A percentile compares a stretch with the other conserved stretches of the same genome.
Evolutionary conservation across 2,113 vertebrate genomes (phyloP).

Genomic region (Cinclus mexicanus): DNA sequence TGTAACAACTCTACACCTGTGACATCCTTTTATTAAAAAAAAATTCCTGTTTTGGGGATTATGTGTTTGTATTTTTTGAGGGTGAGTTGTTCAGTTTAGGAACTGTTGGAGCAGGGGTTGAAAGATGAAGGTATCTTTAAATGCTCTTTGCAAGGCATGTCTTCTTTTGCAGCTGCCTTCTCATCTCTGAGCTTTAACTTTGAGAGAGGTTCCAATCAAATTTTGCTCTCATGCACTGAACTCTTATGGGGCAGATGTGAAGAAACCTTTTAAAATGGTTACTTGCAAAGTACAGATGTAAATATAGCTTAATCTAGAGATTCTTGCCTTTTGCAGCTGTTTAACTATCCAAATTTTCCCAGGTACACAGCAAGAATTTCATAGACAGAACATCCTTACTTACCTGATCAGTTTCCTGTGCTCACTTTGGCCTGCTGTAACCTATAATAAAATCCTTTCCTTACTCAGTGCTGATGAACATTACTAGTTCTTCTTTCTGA

Average conservation of each 20-base stretch:
- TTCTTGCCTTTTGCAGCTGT: not conserved
- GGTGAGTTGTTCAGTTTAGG: not conserved
- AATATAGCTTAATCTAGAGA: not conserved
- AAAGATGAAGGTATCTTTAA: not conserved
- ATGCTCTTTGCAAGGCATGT: not conserved
- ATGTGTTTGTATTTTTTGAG: not conserved
- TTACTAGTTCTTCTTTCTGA: not conserved
- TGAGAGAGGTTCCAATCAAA: not conserved
- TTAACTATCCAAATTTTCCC: not conserved
- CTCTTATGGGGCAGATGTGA: not conserved
- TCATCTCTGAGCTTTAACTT: not conserved
- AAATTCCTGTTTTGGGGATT: not conserved
- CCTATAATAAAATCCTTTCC: not conserved
- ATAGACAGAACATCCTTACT: not conserved
- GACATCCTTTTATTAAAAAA: not conserved
- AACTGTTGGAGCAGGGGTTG: fast-evolving
- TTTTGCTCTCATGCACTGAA: not conserved
- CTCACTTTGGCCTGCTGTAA: not conserved
- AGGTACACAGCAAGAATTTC: not conserved
- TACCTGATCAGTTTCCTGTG: not conserved
- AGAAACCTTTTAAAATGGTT: not conserved
- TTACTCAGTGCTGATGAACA: not conserved
- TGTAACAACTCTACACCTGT: not conserved
- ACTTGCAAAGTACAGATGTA: not conserved
- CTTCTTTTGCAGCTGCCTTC: not conserved